A percentile compares a stretch with the other conserved stretches of the same genome.
Conservation (phyloP, 2,888 invertebrate genomes). For the Megaustenia siamemsis region DNA sequence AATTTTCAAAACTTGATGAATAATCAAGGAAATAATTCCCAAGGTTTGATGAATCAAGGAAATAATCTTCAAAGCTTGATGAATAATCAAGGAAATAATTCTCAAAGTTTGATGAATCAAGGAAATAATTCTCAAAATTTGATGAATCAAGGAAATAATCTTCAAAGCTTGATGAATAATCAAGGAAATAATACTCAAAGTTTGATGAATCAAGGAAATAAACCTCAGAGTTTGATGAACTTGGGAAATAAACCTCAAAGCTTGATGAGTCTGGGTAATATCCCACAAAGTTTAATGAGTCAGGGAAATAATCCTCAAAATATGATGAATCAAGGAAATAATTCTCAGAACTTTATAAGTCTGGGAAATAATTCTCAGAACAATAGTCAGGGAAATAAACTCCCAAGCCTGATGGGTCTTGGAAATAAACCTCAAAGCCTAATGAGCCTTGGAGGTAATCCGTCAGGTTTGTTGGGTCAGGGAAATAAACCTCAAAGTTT, state of each 20-base stretch:
- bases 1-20: background rate
- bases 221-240: background rate
- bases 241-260: background rate
- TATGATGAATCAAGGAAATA: conserved; percentile 13
- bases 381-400: background rate
- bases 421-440: conserved; percentile 5
- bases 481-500: conserved; percentile 1
- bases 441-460: background rate
- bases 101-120: background rate
- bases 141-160: background rate
- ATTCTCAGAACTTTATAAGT: background rate
- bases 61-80: conserved; percentile 22
- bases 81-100: background rate
- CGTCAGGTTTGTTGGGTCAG: background rate
- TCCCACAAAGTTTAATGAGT: background rate
- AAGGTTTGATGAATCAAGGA: background rate
- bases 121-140: conserved; percentile 22
- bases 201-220: too few relatives aligned
- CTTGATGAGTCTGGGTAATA: background rate
- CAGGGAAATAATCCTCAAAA: conserved; percentile 17
- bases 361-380: conserved; percentile 24
- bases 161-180: background rate
- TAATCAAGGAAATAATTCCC: conserved; percentile 7
- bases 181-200: too few relatives aligned
- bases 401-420: background rate